Base-by-base conservation (phyloP, 2,797 vertebrate genomes). In the Rhincodon typus region DNA sequence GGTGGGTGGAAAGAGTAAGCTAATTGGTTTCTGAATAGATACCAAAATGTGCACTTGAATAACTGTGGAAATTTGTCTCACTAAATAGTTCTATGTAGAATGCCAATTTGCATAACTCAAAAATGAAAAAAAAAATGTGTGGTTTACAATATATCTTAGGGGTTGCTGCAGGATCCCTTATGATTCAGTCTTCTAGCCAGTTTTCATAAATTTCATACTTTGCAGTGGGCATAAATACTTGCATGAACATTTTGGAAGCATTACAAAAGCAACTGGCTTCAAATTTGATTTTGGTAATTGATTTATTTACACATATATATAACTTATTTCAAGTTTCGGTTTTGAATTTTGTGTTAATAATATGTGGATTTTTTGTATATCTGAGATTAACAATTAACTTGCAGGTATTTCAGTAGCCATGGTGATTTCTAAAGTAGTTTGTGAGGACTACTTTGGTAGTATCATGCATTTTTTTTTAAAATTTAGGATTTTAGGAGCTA, bases 21-120 rank as follows among this genome's bases (percentile, higher is more conserved):
- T 57, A 88, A 62, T 50, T 90, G 87, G 53, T 34, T 90, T 93
- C n/a, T 69, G 90, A 69, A 23, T 93, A 91, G 66, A 88, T 88
- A 57, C 46, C 25, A 88, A 88, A 67, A 23, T 91, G 34, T 67
- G 8, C 34, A 66, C 17, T 42, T 93, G 66, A 69, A 19, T 25
- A 42, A 42, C 69, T 93, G 15, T 42, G 19, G n/a, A 93, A 93
- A 93, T 42, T 42, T 8, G 23, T 69, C 90, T 93, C 25, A 13
- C 90, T 69, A 69, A 93, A 69, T 69, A 69, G 66, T 12, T 42
- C 38, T 69, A n/a, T 0, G 19, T 67, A 34, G 21, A 62, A 66
- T 91, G 88, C 57, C 66, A 69, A 42, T 69, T 42, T 93, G 90
- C 8, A 4, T 23, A 13, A 91, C 19, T 25, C 66, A 42, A 3